phyloP scores from a whole-genome alignment of 2,113 vertebrate genomes.

The Tenrec ecaudatus region DNA sequence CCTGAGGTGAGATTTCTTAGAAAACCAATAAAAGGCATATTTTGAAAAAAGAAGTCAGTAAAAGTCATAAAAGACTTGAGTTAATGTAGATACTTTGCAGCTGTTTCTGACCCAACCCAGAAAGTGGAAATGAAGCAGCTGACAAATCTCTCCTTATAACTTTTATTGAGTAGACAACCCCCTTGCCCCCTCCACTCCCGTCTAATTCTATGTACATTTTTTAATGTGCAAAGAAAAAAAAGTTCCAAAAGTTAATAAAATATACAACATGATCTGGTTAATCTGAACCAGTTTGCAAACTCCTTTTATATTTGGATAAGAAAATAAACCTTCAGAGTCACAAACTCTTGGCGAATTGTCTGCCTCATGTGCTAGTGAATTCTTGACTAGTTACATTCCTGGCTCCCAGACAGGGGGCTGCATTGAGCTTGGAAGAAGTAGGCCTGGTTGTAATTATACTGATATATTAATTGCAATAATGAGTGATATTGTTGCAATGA shows the following conservation, averaged over 20 bases:
- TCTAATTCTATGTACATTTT: constrained; percentile 48
- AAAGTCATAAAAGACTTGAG: constrained; percentile 68
- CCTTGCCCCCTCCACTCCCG: constrained; percentile 31
- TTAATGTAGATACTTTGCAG: constrained; percentile 69
- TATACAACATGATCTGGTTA: constrained; percentile 75
- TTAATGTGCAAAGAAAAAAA: constrained; percentile 64
- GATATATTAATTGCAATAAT: constrained; percentile 30
- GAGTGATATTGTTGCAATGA: constrained; percentile 68
- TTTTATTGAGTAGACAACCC: constrained; percentile 66
- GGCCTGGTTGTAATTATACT: constrained; percentile 85
- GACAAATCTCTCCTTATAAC: constrained; percentile 71
- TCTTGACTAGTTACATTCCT: constrained; percentile 80
- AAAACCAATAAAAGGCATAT: constrained; percentile 62
- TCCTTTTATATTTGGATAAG: constrained; percentile 76
- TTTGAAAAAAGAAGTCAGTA: constrained; percentile 72
- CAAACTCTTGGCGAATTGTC: constrained; percentile 75
- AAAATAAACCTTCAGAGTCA: constrained; percentile 79
- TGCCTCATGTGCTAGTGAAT: constrained; percentile 67
- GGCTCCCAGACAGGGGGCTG: constrained; percentile 75
- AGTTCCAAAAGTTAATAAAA: constrained; percentile 76
- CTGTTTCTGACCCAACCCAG: constrained; percentile 62
- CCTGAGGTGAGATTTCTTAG: constrained; percentile 52
- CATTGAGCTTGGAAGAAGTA: constrained; percentile 75
- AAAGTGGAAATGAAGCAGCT: constrained; percentile 62
- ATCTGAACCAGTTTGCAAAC: constrained; percentile 78